phyloP scores from a whole-genome alignment of 2,888 invertebrate species.

The Digitonthophagus gazella region DNA sequence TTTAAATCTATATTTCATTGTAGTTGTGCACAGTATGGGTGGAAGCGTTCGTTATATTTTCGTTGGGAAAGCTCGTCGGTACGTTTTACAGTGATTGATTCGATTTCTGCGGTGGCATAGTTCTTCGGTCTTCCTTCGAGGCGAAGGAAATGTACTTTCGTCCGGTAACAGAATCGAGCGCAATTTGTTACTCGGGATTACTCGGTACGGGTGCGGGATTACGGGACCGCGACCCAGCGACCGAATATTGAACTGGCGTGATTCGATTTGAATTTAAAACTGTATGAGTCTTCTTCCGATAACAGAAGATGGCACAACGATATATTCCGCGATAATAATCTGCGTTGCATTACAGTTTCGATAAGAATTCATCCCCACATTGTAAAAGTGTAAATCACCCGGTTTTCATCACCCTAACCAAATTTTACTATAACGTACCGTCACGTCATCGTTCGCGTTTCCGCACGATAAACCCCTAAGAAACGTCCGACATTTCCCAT shows the following conservation, averaged over 20 bases:
- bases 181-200: not conserved
- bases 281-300: not conserved
- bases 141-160: not conserved
- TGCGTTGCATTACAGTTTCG: not conserved
- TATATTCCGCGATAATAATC: no score
- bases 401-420: not conserved
- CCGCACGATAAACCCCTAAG: constrained; percentile 6
- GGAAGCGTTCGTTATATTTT: not conserved
- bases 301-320: not conserved
- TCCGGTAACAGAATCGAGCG: not conserved
- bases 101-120: not conserved
- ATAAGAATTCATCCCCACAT: not conserved
- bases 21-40: not conserved
- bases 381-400: not conserved
- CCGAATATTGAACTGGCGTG: not conserved
- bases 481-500: not conserved
- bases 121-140: not conserved
- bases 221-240: not conserved
- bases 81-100: not conserved
- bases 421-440: constrained; percentile 1
- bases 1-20: not conserved
- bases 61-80: not conserved
- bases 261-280: not conserved
- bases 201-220: not conserved
- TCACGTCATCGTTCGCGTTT: not conserved